A percentile compares a stretch with the other conserved stretches of the same genome.
phyloP scores from a whole-genome alignment of 2,888 invertebrate species.

The Napeogenes sylphis region DNA sequence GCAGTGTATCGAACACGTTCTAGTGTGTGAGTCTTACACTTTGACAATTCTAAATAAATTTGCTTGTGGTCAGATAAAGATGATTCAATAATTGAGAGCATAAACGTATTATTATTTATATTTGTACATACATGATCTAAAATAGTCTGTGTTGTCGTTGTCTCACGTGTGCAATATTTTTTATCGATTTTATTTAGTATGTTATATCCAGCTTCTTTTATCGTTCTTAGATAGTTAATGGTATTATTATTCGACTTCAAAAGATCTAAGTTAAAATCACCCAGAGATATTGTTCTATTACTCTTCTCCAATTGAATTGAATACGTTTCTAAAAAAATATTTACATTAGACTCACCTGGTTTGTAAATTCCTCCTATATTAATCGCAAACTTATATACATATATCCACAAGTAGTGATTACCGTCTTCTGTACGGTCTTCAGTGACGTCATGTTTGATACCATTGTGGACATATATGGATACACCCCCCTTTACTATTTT shows the following conservation, averaged over 20 bases:
- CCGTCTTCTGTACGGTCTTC: conserved; percentile 26
- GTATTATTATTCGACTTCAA: neutral
- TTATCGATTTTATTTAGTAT: conserved; percentile 30
- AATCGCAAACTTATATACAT: conserved; percentile 23
- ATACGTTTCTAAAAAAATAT: conserved; percentile 21
- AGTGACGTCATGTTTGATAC: conserved; percentile 28
- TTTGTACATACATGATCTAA: conserved; percentile 34
- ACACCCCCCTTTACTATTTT: conserved; percentile 32
- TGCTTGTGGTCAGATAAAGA: conserved; percentile 34
- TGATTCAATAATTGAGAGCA: conserved; percentile 28
- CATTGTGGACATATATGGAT: conserved; percentile 34
- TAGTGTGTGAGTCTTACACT: conserved; percentile 6
- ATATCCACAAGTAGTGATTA: conserved; percentile 36
- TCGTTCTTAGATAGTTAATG: neutral
- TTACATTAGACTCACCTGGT: conserved; percentile 21
- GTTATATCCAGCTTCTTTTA: conserved; percentile 13
- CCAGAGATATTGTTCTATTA: conserved; percentile 22
- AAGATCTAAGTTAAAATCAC: conserved; percentile 23
- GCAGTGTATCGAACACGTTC: conserved; percentile 13
- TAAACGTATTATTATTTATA: conserved; percentile 28
- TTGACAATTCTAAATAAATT: conserved; percentile 27
- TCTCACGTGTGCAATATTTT: conserved; percentile 30
- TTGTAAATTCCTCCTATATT: conserved; percentile 27
- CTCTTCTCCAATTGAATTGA: conserved; percentile 18
- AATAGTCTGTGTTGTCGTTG: conserved; percentile 26